Evolutionary conservation across 2,797 vertebrate genomes (phyloP), one percentile per base, ranked within the genome.

Genomic region (Crax fasciolata): DNA sequence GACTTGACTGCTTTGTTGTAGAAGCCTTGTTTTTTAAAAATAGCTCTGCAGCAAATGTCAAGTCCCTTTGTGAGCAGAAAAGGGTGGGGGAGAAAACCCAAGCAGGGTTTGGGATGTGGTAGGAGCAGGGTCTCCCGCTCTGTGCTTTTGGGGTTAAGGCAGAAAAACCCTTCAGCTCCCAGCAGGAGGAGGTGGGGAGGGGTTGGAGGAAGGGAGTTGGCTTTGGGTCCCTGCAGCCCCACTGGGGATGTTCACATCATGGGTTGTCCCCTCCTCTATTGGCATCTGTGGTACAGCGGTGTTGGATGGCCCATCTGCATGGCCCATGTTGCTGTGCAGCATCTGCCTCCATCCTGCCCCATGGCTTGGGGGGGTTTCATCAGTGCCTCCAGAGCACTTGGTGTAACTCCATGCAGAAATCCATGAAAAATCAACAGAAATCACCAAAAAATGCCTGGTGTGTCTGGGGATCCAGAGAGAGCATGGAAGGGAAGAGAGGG

Each of bases 171-270:
- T 38, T 41, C 57, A 32, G 74, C 28, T 70, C 68, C 65, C 6
- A 4, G 57, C 0, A 8, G 18, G 85, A 71, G 68, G 79, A 51
- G 57, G 21, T 25, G 55, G 74, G 46, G 57, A 30, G 80, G 52
- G 52, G 18, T 54, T 54, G 30, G 76, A 70, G 63, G 75, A 74
- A 73, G 35, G 48, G 68, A 90, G 48, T 41, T 16, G 80, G 52
- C 28, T 10, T 55, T 41, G 67, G 75, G 77, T 24, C 58, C 59
- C 30, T 11, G 65, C 58, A 65, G 71, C 65, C 16, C 2, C 4
- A 43, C 6, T 1, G 25, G 62, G n/a, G 4, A 11, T 35, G 7
- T 1, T 3, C 7, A 9, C 1, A 1, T 10, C 28, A 8, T 5
- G 43, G n/a, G 49, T 44, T 32, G 63, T 58, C 38, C 70, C 35